These are phyloP conservation scores for Corythoichthys intestinalis DNA, from an alignment of 2,113 vertebrate species.

Conservation along the genomic window DNA sequence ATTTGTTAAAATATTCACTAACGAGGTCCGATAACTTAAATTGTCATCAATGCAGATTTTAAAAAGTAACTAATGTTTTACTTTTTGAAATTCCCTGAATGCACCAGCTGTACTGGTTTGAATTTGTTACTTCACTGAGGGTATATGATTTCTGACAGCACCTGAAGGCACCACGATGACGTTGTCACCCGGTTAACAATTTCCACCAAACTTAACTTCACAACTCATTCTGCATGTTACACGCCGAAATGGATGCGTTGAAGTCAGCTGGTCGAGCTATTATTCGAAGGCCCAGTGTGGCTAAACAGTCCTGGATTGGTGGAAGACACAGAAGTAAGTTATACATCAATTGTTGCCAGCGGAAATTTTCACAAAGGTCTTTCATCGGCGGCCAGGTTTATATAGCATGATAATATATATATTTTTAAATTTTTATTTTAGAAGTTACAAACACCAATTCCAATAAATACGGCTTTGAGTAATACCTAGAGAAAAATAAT, in stretches of 20 bases:
- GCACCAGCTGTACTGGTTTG: not conserved
- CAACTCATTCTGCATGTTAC: not conserved
- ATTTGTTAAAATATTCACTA: no score
- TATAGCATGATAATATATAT: not conserved
- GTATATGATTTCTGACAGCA: constrained; percentile 19
- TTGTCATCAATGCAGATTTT: no score
- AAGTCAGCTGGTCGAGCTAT: constrained; percentile 82
- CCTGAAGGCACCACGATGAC: constrained; percentile 46
- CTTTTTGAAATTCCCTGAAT: constrained; percentile 2
- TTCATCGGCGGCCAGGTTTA: not conserved
- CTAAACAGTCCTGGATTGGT: constrained; percentile 78
- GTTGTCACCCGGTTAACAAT: constrained; percentile 25
- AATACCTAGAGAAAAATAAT: no score
- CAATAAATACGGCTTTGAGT: no score
- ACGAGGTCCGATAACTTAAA: no score
- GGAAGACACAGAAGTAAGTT: constrained; percentile 81
- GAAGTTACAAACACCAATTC: not conserved
- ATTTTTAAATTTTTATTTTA: not conserved
- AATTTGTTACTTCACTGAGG: constrained; percentile 17
- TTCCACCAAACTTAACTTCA: constrained; percentile 10
- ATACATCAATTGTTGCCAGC: not conserved
- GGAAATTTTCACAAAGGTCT: not conserved
- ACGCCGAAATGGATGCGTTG: constrained; percentile 77
- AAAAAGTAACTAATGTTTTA: not conserved
- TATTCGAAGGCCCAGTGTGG: constrained; percentile 80